Conservation (phyloP, 1,140 invertebrate genomes). For the Triops cancriformis region DNA sequence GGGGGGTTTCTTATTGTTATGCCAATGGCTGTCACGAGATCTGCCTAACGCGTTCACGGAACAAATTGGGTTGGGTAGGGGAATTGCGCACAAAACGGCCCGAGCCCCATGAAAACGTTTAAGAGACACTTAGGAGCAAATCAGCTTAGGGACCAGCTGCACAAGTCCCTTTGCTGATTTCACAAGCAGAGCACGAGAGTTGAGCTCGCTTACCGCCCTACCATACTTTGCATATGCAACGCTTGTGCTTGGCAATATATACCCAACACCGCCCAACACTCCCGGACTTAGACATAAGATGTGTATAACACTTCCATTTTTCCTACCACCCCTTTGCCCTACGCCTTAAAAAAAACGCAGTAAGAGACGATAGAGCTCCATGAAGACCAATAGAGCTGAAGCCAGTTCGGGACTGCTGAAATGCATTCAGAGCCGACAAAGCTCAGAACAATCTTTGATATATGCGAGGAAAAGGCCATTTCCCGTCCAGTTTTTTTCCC, state of each 20-base stretch:
- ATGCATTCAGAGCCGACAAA: background rate
- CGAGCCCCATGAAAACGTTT: slow-evolving; percentile 4
- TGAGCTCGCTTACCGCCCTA: background rate
- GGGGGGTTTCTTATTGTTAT: background rate
- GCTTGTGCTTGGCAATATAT: slow-evolving; percentile 3
- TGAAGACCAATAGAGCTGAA: background rate
- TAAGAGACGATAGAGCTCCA: background rate
- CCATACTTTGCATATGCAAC: slow-evolving; percentile 1
- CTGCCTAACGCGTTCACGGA: slow-evolving; percentile 12
- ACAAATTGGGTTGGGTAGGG: slow-evolving; percentile 12
- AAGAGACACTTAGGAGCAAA: slow-evolving; percentile 13
- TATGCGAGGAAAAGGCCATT: background rate
- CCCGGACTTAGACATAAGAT: background rate
- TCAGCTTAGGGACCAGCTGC: slow-evolving; percentile 12
- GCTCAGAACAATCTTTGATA: background rate
- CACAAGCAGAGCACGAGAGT: slow-evolving; percentile 7
- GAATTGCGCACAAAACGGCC: slow-evolving; percentile 7
- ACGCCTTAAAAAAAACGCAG: too few species aligned
- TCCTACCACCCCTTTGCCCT: background rate
- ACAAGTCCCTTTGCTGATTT: slow-evolving; percentile 10
- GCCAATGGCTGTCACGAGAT: slow-evolving; percentile 12
- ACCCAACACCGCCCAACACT: background rate
- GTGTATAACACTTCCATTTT: background rate
- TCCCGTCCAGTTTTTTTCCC: background rate
- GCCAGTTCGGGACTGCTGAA: background rate